Evolutionary conservation across 2,113 vertebrate species (phyloP), one percentile per base, ranked within the genome.

Genomic region (Raja brachyura): DNA sequence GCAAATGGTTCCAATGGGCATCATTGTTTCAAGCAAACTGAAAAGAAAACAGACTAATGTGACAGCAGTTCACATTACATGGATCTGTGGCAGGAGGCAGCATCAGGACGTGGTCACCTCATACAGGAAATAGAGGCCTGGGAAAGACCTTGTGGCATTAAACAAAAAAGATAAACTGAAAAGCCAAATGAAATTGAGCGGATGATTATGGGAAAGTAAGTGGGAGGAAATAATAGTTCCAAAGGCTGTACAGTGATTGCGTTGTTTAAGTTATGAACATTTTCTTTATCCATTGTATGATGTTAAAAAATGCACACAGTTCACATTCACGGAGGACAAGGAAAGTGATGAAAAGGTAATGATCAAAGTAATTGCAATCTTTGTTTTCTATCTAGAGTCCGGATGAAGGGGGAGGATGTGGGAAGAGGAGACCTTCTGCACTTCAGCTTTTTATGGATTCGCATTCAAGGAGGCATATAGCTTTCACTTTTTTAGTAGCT

Each of bases 101-200:
- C 33, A 92, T 63, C 68, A 73, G 13, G 33, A 74, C 48, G 54
- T 73, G 68, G 5, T 39, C 20, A 0, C 85, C 75, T 93, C 0
- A 7, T 76, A 94, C 75, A 94, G 94, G 94, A 96, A 95, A 31
- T 25, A 85, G 90, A 94, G 94, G 83, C 20, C 93, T 95, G 93
- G 78, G 95, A 95, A 94, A 93, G 25, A 18, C 73, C 88, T 92
- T 48, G 66, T 73, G 33, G 66, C 63, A 86, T 61, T 61, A 88
- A 63, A 92, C 66, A 92, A 73, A 92, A 73, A 92, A 88, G 70
- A 92, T 66, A 90, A 73, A 70, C 90, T 92, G 39, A 74, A 92
- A 92, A 92, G 90, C 31, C 22, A 73, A 92, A 39, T 48, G 68
- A 92, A 92, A 73, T 16, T 92, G 68, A 92, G 66, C 22, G 22